Base-by-base conservation (phyloP, 2,888 invertebrate species). In the Phaonia tiefii region DNA sequence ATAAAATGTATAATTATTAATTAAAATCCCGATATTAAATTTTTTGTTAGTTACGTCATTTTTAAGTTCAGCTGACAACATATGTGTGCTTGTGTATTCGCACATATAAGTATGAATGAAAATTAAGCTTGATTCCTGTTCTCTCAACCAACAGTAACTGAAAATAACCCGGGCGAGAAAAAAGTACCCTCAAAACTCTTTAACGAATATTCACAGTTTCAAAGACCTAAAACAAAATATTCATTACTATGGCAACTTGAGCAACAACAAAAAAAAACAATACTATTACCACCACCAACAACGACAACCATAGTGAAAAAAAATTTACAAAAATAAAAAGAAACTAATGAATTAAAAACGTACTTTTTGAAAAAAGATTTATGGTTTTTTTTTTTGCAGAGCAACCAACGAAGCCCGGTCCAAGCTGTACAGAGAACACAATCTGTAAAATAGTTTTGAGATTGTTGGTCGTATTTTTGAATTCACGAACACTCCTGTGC, bases 301-400 rank as follows among this genome's bases (percentile, higher is more conserved):
- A 31, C 44, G 25, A 37, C 13, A 3, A 42, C 11, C 39, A 13
- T 63, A 31, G 4, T 2, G 15, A 37, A 75, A 78, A 67, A 65
- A 26, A 69, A 22, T 51, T 26, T 39, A 44, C 17, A 54, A 54
- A 54, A 54, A 5, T 17, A 56, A 73, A 63, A 75, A 72, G 73
- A 78, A 81, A 67, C 77, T 81, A 80, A 80, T 80, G 80, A 77
- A 80, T 80, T 80, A 77, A 80, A 80, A 77, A 75, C 75, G 81
- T 51, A 78, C 72, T 75, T 78, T 80, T 66, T 39, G 39, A 10
- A 15, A 51, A 17, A 81, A 78, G 78, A 81, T 81, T 81, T 81
- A 81, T 81, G 63, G 72, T 72, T 58, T 78, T 81, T 75, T 39
- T 63, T 54, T 20, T 42, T 17, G 56, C 54, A 49, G 65, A 51